These are phyloP conservation scores for Agrochola circellaris DNA, from an alignment of 2,888 invertebrate species.

Conservation along the genomic window DNA sequence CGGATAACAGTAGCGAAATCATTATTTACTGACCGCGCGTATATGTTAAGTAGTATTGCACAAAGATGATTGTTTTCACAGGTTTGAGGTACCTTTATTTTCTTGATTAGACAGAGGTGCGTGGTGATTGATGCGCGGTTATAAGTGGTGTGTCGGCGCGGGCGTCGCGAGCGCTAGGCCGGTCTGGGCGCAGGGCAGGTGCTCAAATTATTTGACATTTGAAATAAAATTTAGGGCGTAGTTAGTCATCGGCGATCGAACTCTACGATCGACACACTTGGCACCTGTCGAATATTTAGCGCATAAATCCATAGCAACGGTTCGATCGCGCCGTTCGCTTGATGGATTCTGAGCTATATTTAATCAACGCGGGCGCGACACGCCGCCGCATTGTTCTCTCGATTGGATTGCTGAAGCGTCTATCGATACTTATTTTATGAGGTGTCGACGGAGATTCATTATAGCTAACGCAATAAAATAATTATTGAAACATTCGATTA, in stretches of 20 bases:
- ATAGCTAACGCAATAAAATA: constrained; percentile 65
- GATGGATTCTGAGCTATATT: constrained; percentile 90
- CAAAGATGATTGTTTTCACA: constrained; percentile 22
- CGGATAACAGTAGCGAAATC: constrained; percentile 70
- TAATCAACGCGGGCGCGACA: constrained; percentile 86
- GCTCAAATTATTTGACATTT: constrained; percentile 91
- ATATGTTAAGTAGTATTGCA: constrained; percentile 38
- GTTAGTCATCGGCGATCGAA: constrained; percentile 90
- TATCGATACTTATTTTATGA: constrained; percentile 82
- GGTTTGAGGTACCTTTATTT: constrained; percentile 9
- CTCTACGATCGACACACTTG: constrained; percentile 90
- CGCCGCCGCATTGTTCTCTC: constrained; percentile 87
- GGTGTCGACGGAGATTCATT: constrained; percentile 78
- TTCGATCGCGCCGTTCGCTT: constrained; percentile 85
- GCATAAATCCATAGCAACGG: constrained; percentile 90
- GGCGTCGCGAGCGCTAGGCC: constrained; percentile 32
- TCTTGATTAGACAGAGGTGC: constrained; percentile 7
- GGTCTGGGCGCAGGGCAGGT: constrained; percentile 78
- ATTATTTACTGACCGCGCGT: constrained; percentile 56
- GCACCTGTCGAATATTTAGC: constrained; percentile 91
- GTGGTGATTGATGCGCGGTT: constrained; percentile 48
- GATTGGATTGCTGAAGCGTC: constrained; percentile 83
- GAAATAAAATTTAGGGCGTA: constrained; percentile 89
- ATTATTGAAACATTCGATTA: constrained; percentile 60
- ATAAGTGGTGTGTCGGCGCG: constrained; percentile 39